A percentile compares a stretch with the other conserved stretches of the same genome.
These are phyloP conservation scores for Brachyrhaphis roseni DNA, from an alignment of 2,797 vertebrate species.

Conservation along the genomic window DNA sequence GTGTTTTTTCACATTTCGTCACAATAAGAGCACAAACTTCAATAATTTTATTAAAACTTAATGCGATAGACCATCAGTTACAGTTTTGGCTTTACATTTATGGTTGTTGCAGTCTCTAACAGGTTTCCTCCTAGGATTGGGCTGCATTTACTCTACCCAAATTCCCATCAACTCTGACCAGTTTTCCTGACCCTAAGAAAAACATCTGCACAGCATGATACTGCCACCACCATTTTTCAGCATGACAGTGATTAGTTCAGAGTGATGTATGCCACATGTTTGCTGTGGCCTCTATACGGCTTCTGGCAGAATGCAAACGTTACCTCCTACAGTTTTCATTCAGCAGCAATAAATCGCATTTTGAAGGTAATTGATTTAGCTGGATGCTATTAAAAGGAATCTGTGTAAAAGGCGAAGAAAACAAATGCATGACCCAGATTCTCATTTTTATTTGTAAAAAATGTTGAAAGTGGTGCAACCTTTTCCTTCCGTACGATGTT, in stretches of 20 bases:
- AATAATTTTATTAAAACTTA: not conserved
- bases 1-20: not conserved
- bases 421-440: slow-evolving; percentile 2
- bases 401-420: not conserved
- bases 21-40: not conserved
- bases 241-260: not conserved
- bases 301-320: not conserved
- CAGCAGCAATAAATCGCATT: not conserved
- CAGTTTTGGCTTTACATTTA: not conserved
- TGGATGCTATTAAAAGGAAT: not conserved
- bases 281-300: not conserved
- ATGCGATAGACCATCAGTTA: not conserved
- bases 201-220: not conserved
- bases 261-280: not conserved
- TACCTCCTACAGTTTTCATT: not conserved
- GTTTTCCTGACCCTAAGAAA: not conserved
- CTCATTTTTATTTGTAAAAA: not conserved
- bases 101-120: not conserved
- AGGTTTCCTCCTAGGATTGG: not conserved
- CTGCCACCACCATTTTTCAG: not conserved
- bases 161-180: not conserved
- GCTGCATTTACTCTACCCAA: not conserved
- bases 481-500: not conserved
- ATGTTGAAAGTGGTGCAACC: not conserved
- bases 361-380: not conserved